phyloP scores from a whole-genome alignment of 2,797 vertebrate species.

The Pipistrellus nathusii region DNA sequence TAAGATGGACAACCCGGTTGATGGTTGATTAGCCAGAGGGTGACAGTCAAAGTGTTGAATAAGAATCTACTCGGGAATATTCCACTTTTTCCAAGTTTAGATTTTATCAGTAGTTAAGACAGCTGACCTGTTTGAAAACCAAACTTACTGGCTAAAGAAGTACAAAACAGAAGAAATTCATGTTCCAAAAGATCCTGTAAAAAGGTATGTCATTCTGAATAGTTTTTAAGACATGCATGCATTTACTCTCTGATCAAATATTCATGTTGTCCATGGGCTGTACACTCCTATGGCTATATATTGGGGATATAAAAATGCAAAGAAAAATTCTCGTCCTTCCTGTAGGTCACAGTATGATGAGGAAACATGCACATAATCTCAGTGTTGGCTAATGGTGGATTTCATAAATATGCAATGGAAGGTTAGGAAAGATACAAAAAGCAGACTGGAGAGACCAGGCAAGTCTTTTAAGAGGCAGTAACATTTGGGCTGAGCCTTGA shows the following conservation, averaged over 20 bases:
- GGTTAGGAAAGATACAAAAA: background rate
- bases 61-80: background rate
- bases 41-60: background rate
- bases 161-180: background rate
- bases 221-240: background rate
- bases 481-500: background rate
- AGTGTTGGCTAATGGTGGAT: background rate
- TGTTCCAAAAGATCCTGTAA: background rate
- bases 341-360: background rate
- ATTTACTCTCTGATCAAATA: background rate
- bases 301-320: background rate
- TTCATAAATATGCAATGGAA: background rate
- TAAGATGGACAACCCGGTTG: background rate
- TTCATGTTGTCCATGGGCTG: background rate
- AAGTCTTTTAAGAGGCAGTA: background rate
- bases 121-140: background rate
- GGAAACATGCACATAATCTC: background rate
- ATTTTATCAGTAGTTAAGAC: background rate
- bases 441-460: background rate
- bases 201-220: background rate
- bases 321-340: background rate
- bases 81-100: background rate
- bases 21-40: background rate
- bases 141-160: background rate
- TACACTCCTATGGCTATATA: background rate